Percentiles rank a stretch among this genome's conserved stretches.
These are phyloP conservation scores for Tragulus kanchil DNA, from an alignment of 2,113 vertebrate genomes.

Conservation along the genomic window DNA sequence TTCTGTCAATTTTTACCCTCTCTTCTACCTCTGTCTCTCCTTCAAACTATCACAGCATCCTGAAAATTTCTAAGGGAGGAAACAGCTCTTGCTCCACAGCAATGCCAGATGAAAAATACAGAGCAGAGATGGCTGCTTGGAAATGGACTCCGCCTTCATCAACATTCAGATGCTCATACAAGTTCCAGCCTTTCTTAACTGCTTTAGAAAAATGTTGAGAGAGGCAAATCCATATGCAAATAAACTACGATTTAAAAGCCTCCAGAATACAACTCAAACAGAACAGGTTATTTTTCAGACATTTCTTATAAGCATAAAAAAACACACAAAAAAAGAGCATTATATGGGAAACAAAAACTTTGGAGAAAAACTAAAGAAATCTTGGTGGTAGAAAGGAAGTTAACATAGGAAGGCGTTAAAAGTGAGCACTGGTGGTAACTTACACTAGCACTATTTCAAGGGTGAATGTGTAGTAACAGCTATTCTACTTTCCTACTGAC, in stretches of 20 bases:
- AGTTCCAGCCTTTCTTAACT: conserved; percentile 5
- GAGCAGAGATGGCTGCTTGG: not conserved
- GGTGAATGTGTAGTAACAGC: not conserved
- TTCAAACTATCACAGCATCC: not conserved
- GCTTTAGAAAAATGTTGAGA: not conserved
- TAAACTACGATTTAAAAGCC: not conserved
- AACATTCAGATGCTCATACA: not conserved
- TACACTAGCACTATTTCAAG: not conserved
- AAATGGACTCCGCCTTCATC: not conserved
- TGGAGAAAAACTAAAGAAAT: not conserved
- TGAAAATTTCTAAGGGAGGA: not conserved
- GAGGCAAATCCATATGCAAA: not conserved
- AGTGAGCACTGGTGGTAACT: not conserved
- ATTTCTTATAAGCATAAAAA: not conserved
- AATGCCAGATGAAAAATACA: not conserved
- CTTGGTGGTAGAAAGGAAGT: not conserved
- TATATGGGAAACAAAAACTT: not conserved
- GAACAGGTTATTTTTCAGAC: not conserved
- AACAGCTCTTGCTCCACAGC: not conserved
- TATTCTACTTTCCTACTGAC: not conserved
- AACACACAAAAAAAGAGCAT: not conserved
- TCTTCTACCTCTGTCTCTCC: not conserved
- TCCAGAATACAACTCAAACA: not conserved
- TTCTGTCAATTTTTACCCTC: not conserved
- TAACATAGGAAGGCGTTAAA: conserved; percentile 9